Evolutionary conservation across 2,888 invertebrate species (phyloP).

Genomic region (Ctenicera cuprea): DNA sequence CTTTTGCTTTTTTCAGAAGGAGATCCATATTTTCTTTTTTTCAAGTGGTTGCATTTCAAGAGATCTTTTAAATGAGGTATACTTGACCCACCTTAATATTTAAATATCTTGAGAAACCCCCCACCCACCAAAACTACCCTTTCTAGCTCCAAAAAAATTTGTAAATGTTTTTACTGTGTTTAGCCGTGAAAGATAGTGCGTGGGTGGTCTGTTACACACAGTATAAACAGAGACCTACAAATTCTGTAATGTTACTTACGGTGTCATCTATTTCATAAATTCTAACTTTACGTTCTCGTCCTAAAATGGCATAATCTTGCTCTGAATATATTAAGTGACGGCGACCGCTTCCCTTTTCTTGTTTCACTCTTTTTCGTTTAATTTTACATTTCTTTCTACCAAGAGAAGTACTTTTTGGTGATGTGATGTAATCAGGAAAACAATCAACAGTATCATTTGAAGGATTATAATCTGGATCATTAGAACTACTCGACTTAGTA

Average conservation of each 20-base stretch:
- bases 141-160: too few relatives aligned
- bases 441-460: not conserved
- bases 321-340: conserved; percentile 1
- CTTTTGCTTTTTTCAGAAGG: too few relatives aligned
- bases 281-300: conserved; percentile 32
- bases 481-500: not conserved
- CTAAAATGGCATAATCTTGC: conserved; percentile 24
- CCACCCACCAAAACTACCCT: too few relatives aligned
- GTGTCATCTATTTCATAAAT: conserved; percentile 43
- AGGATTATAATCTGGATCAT: conserved; percentile 11
- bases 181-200: too few relatives aligned
- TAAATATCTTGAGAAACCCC: too few relatives aligned
- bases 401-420: not conserved
- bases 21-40: too few relatives aligned
- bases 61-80: too few relatives aligned
- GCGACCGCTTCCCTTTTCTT: not conserved
- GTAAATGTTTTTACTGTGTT: too few relatives aligned
- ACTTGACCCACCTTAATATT: too few relatives aligned
- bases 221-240: not conserved
- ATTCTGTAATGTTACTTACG: conserved; percentile 19
- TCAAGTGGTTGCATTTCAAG: too few relatives aligned
- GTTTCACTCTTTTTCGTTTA: not conserved
- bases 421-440: not conserved
- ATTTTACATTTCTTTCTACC: conserved; percentile 29
- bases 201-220: too few relatives aligned